Conservation (phyloP, 1,140 invertebrate species). For the Drosophila sp. region DNA sequence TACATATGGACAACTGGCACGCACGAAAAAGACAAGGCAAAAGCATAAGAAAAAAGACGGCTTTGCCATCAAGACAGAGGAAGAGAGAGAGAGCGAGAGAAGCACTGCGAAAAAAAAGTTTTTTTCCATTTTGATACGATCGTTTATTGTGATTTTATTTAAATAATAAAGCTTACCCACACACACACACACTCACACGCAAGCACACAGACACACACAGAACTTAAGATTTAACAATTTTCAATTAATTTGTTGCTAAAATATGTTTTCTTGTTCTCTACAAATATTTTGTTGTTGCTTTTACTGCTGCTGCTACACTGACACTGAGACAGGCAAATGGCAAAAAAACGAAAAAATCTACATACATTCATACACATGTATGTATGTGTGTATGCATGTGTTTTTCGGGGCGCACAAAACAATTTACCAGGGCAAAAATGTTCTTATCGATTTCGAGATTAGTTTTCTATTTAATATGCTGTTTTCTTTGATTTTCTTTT, state of each 20-base stretch:
- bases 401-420: conserved; percentile 5
- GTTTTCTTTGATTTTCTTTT: conserved; percentile 5
- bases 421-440: conserved; percentile 11
- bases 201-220: conserved; percentile 32
- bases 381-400: neutral
- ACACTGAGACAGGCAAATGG: conserved; percentile 17
- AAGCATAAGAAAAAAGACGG: conserved; percentile 45
- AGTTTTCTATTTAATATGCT: conserved; percentile 3
- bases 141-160: conserved; percentile 21
- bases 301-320: conserved; percentile 31
- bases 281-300: conserved; percentile 16
- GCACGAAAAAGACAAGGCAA: conserved; percentile 53
- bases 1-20: conserved; percentile 29
- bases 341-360: conserved; percentile 9
- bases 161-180: conserved; percentile 8
- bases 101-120: conserved; percentile 13
- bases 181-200: conserved; percentile 15
- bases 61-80: conserved; percentile 6
- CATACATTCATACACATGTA: neutral
- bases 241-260: conserved; percentile 2
- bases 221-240: conserved; percentile 7
- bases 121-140: neutral
- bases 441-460: conserved; percentile 16
- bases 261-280: neutral
- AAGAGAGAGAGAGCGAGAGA: conserved; percentile 22